A percentile compares a stretch with the other conserved stretches of the same genome.
Evolutionary conservation across 64 coral and sea anemone species (phyloP).

Genomic region (Stichodactyla helianthus): DNA sequence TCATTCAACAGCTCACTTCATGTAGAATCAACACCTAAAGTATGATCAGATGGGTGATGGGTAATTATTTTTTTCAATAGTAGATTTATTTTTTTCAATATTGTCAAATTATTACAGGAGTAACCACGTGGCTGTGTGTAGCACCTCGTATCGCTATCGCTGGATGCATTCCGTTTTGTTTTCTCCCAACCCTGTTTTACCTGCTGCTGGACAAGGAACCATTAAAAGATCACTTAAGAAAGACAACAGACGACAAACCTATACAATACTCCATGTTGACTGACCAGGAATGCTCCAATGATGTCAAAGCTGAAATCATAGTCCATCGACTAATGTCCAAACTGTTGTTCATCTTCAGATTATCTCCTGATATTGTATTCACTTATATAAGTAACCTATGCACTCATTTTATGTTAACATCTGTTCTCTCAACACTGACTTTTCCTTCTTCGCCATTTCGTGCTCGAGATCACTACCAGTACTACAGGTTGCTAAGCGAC

Average conservation of each 20-base stretch:
- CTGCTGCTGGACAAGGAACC: background rate
- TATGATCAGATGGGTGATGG: no score
- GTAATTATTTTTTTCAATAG: no score
- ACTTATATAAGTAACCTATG: background rate
- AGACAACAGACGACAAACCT: background rate
- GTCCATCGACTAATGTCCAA: background rate
- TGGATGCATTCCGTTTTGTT: background rate
- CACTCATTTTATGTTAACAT: background rate
- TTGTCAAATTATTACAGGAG: background rate
- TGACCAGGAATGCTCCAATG: background rate
- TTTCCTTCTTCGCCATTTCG: slow-evolving; percentile 5
- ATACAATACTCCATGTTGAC: background rate
- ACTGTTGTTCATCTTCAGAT: background rate
- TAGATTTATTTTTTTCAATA: no score
- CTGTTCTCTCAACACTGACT: background rate
- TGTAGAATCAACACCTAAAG: no score
- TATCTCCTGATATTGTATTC: background rate
- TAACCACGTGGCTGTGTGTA: background rate
- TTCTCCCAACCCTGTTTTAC: background rate
- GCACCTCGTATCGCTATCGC: background rate
- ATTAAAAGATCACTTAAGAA: background rate
- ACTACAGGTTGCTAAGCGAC: background rate
- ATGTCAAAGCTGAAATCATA: background rate
- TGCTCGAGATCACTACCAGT: background rate
- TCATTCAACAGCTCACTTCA: no score